These are phyloP conservation scores for Mionectes macconnelli DNA, from an alignment of 2,113 vertebrate species.

Conservation along the genomic window DNA sequence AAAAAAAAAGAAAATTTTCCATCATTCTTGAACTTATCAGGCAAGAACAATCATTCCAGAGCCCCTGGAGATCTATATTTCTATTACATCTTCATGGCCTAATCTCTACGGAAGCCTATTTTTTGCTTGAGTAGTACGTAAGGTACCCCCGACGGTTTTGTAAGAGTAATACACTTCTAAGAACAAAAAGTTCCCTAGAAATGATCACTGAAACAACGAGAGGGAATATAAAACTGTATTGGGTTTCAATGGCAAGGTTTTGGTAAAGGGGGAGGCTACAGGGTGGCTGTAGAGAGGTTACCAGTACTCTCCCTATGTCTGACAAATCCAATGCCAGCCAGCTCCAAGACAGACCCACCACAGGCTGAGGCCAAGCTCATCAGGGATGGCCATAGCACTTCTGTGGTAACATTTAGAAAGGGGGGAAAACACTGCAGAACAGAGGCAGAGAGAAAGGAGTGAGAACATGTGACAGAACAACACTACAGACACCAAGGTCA, in stretches of 20 bases:
- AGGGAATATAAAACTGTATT: not conserved
- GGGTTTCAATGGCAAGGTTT: not conserved
- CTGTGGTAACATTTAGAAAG: not conserved
- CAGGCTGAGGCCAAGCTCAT: rapidly evolving
- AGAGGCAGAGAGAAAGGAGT: not conserved
- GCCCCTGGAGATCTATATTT: not conserved
- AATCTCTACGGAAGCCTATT: not conserved
- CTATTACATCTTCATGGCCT: not conserved
- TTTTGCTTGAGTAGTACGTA: not conserved
- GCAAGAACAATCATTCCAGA: not conserved
- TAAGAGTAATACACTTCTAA: not conserved
- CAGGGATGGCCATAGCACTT: rapidly evolving
- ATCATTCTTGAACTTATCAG: not conserved
- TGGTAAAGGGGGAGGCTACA: rapidly evolving
- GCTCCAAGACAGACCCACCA: not conserved
- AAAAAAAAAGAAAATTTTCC: not conserved
- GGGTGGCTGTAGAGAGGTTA: not conserved
- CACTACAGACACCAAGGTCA: not conserved
- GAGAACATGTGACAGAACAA: not conserved
- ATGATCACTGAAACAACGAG: not conserved
- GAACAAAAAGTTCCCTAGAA: not conserved
- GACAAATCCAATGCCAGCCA: not conserved
- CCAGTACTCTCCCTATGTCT: not conserved
- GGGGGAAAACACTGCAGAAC: not conserved
- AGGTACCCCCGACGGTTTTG: not conserved